Percentiles rank a stretch among this genome's conserved stretches.
phyloP scores from a whole-genome alignment of 2,888 invertebrate genomes.

The Hypselothyrea guttata region DNA sequence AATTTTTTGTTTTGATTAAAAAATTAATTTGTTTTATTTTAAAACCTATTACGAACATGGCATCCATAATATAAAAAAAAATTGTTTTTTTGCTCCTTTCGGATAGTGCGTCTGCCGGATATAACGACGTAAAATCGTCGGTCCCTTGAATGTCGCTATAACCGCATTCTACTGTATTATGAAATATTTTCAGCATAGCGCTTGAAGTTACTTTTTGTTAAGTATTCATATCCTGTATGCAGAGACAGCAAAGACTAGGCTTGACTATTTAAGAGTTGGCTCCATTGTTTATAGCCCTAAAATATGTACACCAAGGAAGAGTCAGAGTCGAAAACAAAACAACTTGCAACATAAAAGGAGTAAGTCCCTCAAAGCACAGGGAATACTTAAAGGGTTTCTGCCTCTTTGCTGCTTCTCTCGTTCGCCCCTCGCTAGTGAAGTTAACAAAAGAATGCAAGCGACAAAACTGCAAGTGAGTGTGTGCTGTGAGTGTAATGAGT shows the following conservation, averaged over 20 bases:
- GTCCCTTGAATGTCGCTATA: no score
- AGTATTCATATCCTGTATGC: no score
- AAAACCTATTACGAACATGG: no score
- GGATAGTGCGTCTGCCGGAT: no score
- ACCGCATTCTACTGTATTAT: no score
- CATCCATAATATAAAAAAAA: no score
- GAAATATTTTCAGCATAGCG: no score
- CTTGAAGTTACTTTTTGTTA: no score
- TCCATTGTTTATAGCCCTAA: constrained; percentile 1
- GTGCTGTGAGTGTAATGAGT: constrained; percentile 8
- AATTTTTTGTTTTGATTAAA: no score
- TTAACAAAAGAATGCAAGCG: constrained; percentile 43
- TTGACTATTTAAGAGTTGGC: background rate
- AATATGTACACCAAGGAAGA: constrained; percentile 14
- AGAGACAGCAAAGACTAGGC: background rate
- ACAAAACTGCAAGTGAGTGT: constrained; percentile 31
- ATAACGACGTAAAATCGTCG: no score
- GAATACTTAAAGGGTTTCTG: constrained; percentile 48
- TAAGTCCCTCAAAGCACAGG: background rate
- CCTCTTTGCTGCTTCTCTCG: constrained; percentile 3
- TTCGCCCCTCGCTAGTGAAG: background rate
- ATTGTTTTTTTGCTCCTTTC: no score
- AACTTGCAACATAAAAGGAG: background rate
- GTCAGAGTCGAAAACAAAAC: constrained; percentile 27
- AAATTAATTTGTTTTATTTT: no score